These are phyloP conservation scores for Peromyscus maniculatus DNA, from an alignment of 2,113 vertebrate genomes.

Conservation along the genomic window DNA sequence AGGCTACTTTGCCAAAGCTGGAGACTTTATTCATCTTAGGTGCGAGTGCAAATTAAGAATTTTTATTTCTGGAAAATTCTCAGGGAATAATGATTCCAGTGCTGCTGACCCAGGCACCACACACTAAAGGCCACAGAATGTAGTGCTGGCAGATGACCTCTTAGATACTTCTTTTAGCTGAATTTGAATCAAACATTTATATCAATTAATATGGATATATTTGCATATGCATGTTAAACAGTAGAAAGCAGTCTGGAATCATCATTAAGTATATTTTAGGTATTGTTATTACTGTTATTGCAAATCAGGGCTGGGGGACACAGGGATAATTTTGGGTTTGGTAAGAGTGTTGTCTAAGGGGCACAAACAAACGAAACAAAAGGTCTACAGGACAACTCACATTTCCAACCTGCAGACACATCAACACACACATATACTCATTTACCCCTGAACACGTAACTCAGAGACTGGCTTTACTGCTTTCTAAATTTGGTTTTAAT, in stretches of 20 bases:
- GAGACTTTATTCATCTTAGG: neutral
- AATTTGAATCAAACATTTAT: constrained; percentile 23
- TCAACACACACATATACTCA: constrained; percentile 61
- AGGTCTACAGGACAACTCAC: constrained; percentile 40
- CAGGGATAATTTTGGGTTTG: neutral
- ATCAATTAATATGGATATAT: neutral
- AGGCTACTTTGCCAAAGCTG: neutral
- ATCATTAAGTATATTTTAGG: neutral
- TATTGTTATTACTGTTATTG: neutral
- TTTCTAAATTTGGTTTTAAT: constrained; percentile 9
- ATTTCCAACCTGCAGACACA: constrained; percentile 53
- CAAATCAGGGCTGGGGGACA: neutral
- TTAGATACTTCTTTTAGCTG: neutral
- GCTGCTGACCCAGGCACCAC: neutral
- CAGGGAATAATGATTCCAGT: neutral
- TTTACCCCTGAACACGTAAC: constrained; percentile 31
- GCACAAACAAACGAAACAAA: constrained; percentile 45
- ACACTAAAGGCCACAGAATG: neutral
- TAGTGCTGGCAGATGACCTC: neutral
- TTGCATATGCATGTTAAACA: neutral
- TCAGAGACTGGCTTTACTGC: constrained; percentile 7
- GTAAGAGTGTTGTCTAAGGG: neutral
- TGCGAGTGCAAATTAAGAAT: neutral
- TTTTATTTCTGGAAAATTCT: neutral
- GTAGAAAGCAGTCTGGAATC: neutral